phyloP scores from a whole-genome alignment of 1,140 invertebrate genomes.

The Tetragonula clypearis region DNA sequence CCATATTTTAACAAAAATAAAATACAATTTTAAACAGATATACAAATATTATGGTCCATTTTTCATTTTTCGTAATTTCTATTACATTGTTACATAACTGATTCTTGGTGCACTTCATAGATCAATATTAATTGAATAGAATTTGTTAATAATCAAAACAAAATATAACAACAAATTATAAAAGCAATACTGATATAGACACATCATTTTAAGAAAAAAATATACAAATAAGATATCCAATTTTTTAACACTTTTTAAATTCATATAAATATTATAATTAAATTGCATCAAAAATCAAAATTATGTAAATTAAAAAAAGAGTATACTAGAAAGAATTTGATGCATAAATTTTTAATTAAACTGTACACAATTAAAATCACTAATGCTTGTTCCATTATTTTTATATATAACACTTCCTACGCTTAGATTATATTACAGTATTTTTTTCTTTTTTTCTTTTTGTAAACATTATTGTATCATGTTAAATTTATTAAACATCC shows the following conservation, averaged over 20 bases:
- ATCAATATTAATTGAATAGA: neutral
- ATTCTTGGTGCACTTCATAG: neutral
- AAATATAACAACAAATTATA: neutral
- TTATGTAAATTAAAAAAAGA: neutral
- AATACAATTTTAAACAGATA: neutral
- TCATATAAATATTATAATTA: constrained; percentile 1
- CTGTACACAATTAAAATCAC: constrained; percentile 29
- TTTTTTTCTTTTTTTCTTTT: constrained; percentile 5
- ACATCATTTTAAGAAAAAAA: neutral
- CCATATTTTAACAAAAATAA: constrained; percentile 1
- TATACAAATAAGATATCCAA: neutral
- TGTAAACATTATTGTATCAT: constrained; percentile 14
- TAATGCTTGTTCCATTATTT: constrained; percentile 9
- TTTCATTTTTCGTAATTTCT: neutral
- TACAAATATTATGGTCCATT: neutral
- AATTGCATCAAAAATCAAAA: constrained; percentile 1
- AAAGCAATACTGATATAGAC: neutral
- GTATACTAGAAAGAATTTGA: neutral
- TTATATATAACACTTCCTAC: constrained; percentile 16
- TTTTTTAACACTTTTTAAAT: neutral
- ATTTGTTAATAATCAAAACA: constrained; percentile 7
- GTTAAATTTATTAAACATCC: constrained; percentile 42
- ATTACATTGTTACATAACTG: neutral
- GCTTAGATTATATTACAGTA: constrained; percentile 20
- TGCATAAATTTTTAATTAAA: constrained; percentile 4